Evolutionary conservation across 2,797 vertebrate species (phyloP).

Genomic region (Spheniscus humboldti): DNA sequence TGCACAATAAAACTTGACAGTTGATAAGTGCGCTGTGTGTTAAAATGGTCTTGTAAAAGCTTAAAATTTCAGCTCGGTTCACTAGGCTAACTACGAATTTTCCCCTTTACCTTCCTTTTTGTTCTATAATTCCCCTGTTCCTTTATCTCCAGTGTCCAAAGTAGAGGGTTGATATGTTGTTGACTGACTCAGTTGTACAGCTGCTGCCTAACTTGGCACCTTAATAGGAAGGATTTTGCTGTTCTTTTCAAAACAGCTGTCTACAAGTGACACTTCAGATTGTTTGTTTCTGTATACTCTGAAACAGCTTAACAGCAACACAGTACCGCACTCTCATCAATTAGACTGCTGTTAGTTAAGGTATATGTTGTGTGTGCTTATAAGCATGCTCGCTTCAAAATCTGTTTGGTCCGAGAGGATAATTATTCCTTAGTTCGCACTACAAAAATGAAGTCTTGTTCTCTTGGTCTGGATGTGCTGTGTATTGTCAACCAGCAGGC

Average conservation of each 20-base stretch:
- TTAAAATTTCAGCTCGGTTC: background rate
- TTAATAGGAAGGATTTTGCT: background rate
- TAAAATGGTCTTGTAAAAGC: background rate
- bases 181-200: background rate
- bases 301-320: background rate
- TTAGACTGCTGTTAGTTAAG: background rate
- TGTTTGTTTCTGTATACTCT: background rate
- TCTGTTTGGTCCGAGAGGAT: background rate
- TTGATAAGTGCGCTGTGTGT: background rate
- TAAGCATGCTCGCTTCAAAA: background rate
- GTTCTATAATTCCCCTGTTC: background rate
- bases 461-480: background rate
- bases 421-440: background rate
- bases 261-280: background rate
- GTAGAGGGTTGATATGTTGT: background rate
- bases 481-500: background rate
- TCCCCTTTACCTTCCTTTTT: background rate
- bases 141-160: background rate
- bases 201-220: background rate
- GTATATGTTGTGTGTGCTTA: background rate
- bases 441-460: background rate
- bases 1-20: no score
- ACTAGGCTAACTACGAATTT: background rate
- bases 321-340: background rate
- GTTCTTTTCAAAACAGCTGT: background rate